Evolutionary conservation across 2,888 invertebrate species (phyloP).

Genomic region (Heteromurus nitidus): DNA sequence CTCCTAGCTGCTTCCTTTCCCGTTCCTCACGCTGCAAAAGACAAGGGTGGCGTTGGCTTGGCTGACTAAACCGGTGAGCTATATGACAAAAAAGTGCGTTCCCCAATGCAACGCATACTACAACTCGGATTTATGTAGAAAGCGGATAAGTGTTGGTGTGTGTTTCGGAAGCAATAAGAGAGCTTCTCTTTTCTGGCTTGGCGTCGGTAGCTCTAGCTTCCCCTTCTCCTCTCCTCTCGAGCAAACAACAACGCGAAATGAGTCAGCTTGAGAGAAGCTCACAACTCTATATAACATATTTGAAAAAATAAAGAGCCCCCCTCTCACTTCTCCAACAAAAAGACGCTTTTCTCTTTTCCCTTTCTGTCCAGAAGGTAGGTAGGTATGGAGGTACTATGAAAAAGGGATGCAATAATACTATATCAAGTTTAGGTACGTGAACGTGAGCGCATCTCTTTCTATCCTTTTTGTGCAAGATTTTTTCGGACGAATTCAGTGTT

Average conservation of each 20-base stretch:
- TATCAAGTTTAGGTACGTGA: too few species aligned
- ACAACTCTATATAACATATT: conserved; percentile 55
- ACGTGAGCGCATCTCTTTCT: too few species aligned
- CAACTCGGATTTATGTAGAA: conserved; percentile 34
- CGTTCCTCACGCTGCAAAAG: conserved; percentile 1
- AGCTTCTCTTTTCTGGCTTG: conserved; percentile 24
- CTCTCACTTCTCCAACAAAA: conserved; percentile 4
- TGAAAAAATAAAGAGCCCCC: conserved; percentile 33
- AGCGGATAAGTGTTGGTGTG: not conserved
- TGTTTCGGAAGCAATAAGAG: not conserved
- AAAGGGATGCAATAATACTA: too few species aligned
- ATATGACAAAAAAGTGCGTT: conserved; percentile 27
- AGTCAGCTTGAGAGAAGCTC: conserved; percentile 57
- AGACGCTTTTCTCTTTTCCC: conserved; percentile 23
- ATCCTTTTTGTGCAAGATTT: too few species aligned
- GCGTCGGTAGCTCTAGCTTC: conserved; percentile 56
- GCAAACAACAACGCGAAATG: conserved; percentile 55
- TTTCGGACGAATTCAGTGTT: too few species aligned
- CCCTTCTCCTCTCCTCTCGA: conserved; percentile 21
- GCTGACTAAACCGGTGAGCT: conserved; percentile 32
- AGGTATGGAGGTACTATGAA: too few species aligned
- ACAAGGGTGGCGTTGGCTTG: conserved; percentile 46
- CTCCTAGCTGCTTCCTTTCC: too few species aligned
- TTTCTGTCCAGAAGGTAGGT: too few species aligned
- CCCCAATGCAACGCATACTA: not conserved